These are phyloP conservation scores for Caenorhabditis doughertyi DNA, from an alignment of 2,888 invertebrate genomes.

Conservation along the genomic window DNA sequence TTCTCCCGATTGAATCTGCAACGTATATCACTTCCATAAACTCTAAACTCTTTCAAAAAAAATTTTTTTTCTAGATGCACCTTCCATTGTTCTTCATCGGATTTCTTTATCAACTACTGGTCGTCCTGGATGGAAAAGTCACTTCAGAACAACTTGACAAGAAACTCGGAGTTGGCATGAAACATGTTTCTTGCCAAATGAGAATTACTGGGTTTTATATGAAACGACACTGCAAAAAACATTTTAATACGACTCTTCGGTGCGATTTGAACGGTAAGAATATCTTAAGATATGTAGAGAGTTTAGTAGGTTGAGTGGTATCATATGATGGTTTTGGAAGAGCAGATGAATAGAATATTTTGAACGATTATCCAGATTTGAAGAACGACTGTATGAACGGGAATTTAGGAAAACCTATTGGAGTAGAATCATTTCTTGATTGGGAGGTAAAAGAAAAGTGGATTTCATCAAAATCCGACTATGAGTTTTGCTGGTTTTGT, in stretches of 20 bases:
- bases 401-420: neutral
- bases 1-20: neutral
- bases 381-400: too few relatives aligned
- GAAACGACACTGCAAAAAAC: constrained; percentile 57
- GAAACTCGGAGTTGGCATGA: constrained; percentile 56
- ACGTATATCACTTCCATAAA: neutral
- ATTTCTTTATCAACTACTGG: constrained; percentile 19
- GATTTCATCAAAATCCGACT: neutral
- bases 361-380: constrained; percentile 14
- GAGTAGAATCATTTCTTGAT: neutral
- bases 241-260: constrained; percentile 52
- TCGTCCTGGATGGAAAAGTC: constrained; percentile 38
- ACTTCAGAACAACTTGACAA: constrained; percentile 53
- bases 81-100: constrained; percentile 14
- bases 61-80: constrained; percentile 22
- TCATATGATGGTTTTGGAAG: constrained; percentile 9
- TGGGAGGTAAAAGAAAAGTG: neutral
- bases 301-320: neutral
- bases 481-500: neutral
- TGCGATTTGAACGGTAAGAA: constrained; percentile 60
- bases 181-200: constrained; percentile 59
- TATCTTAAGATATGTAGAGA: neutral
- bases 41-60: neutral
- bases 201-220: constrained; percentile 63
- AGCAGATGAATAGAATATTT: neutral